phyloP scores from a whole-genome alignment of 2,113 vertebrate species.

The Tinamus guttatus region DNA sequence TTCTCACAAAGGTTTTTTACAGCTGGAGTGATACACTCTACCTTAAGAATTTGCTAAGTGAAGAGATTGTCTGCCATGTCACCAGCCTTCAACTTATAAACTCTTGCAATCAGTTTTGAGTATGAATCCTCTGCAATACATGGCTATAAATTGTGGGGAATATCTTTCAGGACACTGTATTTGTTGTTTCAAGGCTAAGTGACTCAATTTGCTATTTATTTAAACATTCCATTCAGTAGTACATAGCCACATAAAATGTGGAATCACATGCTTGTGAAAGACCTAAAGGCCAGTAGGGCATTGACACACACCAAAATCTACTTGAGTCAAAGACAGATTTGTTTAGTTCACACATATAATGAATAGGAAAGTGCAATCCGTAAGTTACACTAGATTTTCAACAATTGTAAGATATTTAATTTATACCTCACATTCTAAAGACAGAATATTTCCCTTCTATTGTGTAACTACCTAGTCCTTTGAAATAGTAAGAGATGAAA shows the following conservation, averaged over 20 bases:
- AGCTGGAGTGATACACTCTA: not conserved
- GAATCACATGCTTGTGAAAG: constrained; percentile 29
- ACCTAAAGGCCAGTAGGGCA: constrained; percentile 43
- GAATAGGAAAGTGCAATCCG: not conserved
- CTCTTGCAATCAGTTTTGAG: not conserved
- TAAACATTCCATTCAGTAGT: constrained; percentile 60
- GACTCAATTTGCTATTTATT: constrained; percentile 48
- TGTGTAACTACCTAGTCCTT: not conserved
- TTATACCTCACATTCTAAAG: not conserved
- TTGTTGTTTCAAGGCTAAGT: constrained; percentile 48
- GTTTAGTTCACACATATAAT: not conserved
- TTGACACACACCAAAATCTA: constrained; percentile 27
- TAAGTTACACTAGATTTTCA: not conserved
- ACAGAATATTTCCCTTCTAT: not conserved
- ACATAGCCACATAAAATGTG: constrained; percentile 61
- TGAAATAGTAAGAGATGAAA: not conserved
- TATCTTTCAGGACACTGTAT: constrained; percentile 44
- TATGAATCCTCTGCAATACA: not conserved
- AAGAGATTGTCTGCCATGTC: not conserved
- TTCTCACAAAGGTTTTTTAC: not conserved
- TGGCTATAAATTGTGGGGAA: constrained; percentile 2
- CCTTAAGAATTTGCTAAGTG: not conserved
- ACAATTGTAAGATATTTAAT: not conserved
- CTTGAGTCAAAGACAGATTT: constrained; percentile 30
- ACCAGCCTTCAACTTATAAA: not conserved